These are phyloP conservation scores for Carlito syrichta DNA, from an alignment of 2,113 vertebrate species.

Conservation along the genomic window DNA sequence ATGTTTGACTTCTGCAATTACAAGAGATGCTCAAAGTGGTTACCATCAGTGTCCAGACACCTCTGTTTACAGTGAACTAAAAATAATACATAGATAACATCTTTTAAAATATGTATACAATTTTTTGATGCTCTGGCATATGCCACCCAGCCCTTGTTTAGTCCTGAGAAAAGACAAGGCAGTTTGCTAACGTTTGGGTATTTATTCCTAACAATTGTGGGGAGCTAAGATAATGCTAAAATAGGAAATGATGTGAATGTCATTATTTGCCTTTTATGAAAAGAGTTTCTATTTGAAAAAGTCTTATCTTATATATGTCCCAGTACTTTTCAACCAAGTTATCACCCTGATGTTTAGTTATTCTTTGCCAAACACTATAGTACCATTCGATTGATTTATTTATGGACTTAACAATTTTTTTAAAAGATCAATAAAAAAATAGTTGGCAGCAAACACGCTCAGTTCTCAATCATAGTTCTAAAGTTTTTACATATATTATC, in stretches of 20 bases:
- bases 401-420: neutral
- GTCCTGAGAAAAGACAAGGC: neutral
- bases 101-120: too few relatives aligned
- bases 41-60: too few relatives aligned
- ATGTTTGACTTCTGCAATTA: too few relatives aligned
- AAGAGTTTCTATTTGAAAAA: neutral
- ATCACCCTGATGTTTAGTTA: neutral
- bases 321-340: neutral
- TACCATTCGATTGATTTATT: neutral
- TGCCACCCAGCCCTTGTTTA: neutral
- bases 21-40: too few relatives aligned
- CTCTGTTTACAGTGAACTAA: too few relatives aligned
- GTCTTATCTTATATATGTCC: neutral
- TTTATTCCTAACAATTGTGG: conserved; percentile 19
- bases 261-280: neutral
- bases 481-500: neutral
- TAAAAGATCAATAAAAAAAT: neutral
- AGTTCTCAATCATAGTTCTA: neutral
- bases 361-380: neutral
- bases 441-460: neutral
- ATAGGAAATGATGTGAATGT: neutral
- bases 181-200: neutral
- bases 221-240: neutral
- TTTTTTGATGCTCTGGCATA: too few relatives aligned
- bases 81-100: too few relatives aligned